Conservation (phyloP, 2,888 invertebrate species). For the Mythimna ferrago region DNA sequence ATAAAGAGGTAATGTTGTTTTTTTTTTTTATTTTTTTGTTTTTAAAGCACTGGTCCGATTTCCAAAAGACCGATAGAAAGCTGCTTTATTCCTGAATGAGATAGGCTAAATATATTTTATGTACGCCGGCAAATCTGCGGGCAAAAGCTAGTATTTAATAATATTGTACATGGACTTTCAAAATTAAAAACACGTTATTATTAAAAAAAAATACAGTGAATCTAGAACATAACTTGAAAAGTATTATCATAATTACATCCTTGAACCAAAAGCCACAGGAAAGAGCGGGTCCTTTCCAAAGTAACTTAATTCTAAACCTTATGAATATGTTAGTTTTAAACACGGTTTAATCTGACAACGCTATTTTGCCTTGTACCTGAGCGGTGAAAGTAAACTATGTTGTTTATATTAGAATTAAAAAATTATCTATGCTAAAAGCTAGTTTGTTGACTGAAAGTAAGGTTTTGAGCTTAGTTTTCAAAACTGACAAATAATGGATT, state of each 20-base stretch:
- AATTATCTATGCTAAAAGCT: background rate
- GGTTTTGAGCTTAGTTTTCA: background rate
- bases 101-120: too few relatives aligned
- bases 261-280: constrained; percentile 2
- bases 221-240: background rate
- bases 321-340: constrained; percentile 53
- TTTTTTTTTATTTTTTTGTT: too few relatives aligned
- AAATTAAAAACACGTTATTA: background rate
- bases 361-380: constrained; percentile 35
- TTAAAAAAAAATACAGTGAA: background rate
- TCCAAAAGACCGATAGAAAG: too few relatives aligned
- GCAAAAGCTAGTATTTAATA: too few relatives aligned
- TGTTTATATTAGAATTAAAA: constrained; percentile 6
- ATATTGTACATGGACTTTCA: background rate
- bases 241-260: constrained; percentile 22
- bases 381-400: background rate
- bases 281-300: constrained; percentile 19
- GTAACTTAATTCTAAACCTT: constrained; percentile 42
- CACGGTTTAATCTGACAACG: constrained; percentile 41
- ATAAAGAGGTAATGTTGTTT: too few relatives aligned
- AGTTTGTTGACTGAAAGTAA: background rate
- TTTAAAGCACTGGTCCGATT: too few relatives aligned
- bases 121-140: too few relatives aligned
- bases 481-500: too few relatives aligned
- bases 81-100: too few relatives aligned